A percentile compares a stretch with the other conserved stretches of the same genome.
Conservation (phyloP, 2,113 vertebrate genomes). For the Nothoprocta pentlandii region DNA sequence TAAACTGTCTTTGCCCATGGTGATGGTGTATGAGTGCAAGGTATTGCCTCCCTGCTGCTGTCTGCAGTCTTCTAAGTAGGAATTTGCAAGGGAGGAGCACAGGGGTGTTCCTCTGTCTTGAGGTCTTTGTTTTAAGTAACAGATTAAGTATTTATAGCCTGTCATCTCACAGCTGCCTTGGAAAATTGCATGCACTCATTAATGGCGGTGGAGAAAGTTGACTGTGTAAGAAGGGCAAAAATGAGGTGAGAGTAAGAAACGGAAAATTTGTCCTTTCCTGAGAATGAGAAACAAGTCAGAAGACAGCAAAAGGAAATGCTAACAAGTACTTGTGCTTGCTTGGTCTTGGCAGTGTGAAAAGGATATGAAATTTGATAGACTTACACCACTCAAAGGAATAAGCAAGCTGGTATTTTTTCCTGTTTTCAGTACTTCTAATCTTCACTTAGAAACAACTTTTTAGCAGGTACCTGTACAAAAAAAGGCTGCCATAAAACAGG, state of each 20-base stretch:
- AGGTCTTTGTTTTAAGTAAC: neutral
- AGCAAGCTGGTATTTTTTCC: neutral
- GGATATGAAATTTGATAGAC: neutral
- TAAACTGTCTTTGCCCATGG: rapidly evolving
- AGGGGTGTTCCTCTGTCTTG: neutral
- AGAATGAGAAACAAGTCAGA: neutral
- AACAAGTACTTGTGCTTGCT: neutral
- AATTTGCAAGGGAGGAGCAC: neutral
- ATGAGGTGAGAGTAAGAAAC: neutral
- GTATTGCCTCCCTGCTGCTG: neutral
- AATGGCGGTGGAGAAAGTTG: neutral
- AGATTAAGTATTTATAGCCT: neutral
- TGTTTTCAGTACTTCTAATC: neutral
- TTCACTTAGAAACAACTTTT: neutral
- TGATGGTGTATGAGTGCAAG: neutral
- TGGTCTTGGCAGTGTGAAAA: neutral
- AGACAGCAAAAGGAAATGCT: neutral
- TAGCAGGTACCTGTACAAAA: neutral
- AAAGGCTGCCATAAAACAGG: neutral
- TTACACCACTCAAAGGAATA: neutral
- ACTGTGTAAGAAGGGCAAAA: neutral
- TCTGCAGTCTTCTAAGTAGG: neutral
- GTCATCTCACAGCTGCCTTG: neutral
- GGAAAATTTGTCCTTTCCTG: neutral
- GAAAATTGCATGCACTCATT: neutral